Conservation (phyloP, 2,888 invertebrate species). For the Heliconius charithonia region DNA sequence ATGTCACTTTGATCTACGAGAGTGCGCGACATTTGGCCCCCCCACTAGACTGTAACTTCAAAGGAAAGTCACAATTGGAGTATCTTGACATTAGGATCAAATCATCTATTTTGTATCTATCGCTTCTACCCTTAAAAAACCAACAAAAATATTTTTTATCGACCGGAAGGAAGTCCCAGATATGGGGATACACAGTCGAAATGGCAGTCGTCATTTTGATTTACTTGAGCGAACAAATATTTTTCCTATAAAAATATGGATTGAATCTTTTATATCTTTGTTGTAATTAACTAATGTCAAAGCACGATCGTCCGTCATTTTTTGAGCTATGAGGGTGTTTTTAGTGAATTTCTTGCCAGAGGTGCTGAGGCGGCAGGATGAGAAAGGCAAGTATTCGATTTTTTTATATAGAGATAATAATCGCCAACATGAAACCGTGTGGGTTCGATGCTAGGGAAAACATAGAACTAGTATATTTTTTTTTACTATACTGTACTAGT, state of each 20-base stretch:
- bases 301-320: too few relatives aligned
- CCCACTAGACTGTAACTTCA: not conserved
- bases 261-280: not conserved
- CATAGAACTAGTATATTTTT: too few relatives aligned
- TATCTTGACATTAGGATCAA: not conserved
- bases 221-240: slow-evolving; percentile 13
- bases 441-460: too few relatives aligned
- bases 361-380: slow-evolving; percentile 25
- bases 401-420: not conserved
- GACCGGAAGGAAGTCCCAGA: slow-evolving; percentile 19
- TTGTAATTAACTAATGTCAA: not conserved
- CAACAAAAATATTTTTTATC: slow-evolving; percentile 16
- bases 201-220: slow-evolving; percentile 10
- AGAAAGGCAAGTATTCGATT: slow-evolving; percentile 34
- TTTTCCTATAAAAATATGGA: not conserved
- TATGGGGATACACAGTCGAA: not conserved
- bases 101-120: not conserved
- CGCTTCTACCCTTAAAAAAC: slow-evolving; percentile 2
- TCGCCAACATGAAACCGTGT: not conserved
- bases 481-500: too few relatives aligned
- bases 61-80: not conserved
- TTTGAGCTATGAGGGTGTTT: slow-evolving; percentile 35
- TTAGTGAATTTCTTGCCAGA: slow-evolving; percentile 38
- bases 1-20: not conserved
- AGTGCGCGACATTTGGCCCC: too few relatives aligned